These are phyloP conservation scores for Geococcyx californianus DNA, from an alignment of 2,113 vertebrate species.

Conservation along the genomic window DNA sequence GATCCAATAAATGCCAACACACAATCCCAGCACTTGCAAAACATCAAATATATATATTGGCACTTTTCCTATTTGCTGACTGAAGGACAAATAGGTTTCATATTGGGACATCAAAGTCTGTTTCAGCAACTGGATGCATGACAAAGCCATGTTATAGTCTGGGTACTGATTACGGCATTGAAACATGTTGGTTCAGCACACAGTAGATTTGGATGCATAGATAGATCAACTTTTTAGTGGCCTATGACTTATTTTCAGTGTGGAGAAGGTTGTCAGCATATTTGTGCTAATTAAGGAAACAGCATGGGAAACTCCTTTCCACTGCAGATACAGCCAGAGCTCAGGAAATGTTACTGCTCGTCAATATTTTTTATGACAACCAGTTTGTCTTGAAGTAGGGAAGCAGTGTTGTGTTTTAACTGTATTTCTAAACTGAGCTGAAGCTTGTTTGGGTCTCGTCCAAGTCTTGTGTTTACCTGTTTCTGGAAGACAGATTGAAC, in stretches of 20 bases:
- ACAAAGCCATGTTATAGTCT: conserved; percentile 53
- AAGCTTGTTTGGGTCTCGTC: neutral
- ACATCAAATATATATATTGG: neutral
- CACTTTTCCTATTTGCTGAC: conserved; percentile 46
- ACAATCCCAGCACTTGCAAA: conserved; percentile 7
- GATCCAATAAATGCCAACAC: conserved; percentile 4
- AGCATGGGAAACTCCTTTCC: conserved; percentile 31
- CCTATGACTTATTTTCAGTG: conserved; percentile 46
- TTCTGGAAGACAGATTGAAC: neutral
- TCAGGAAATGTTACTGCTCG: neutral
- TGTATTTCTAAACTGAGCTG: neutral
- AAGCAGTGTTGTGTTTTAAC: neutral
- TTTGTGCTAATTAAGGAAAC: conserved; percentile 43
- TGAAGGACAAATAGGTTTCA: conserved; percentile 41
- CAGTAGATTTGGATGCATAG: neutral
- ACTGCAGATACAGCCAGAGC: neutral
- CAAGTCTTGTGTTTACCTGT: neutral
- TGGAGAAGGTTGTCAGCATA: conserved; percentile 32
- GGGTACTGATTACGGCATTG: conserved; percentile 31
- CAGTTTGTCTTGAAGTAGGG: neutral
- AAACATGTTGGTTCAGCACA: conserved; percentile 39
- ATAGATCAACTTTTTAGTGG: conserved; percentile 50
- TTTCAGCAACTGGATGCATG: conserved; percentile 49
- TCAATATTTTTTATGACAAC: neutral
- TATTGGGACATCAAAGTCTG: conserved; percentile 56